phyloP scores from a whole-genome alignment of 2,113 vertebrate species.

The Istiophorus platypterus region DNA sequence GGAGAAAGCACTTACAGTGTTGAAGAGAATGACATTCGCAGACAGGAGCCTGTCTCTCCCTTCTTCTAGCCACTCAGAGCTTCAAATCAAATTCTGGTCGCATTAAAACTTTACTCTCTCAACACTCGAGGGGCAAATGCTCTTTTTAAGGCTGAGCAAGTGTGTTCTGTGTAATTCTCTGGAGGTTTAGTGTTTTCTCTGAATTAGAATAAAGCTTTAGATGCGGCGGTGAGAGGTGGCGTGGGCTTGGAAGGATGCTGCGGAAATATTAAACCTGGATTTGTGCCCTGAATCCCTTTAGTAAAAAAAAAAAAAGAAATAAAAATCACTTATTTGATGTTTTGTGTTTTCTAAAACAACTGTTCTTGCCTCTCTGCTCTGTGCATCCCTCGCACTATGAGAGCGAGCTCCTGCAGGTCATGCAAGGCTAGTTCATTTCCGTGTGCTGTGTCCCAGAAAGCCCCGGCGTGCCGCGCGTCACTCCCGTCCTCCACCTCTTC shows the following conservation, averaged over 20 bases:
- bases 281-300: constrained; percentile 19
- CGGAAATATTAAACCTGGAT: constrained; percentile 48
- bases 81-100: constrained; percentile 48
- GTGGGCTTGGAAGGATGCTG: constrained; percentile 10
- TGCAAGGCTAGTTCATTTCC: constrained; percentile 75
- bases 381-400: constrained; percentile 27
- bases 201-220: constrained; percentile 29
- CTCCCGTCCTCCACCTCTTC: constrained; percentile 53
- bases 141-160: constrained; percentile 23
- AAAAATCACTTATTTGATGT: constrained; percentile 41
- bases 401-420: constrained; percentile 48
- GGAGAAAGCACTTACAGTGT: constrained; percentile 48
- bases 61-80: constrained; percentile 29
- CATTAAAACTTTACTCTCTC: constrained; percentile 53
- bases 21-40: constrained; percentile 19
- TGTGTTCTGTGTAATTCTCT: constrained; percentile 35
- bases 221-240: constrained; percentile 16
- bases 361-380: constrained; percentile 3
- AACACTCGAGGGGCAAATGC: constrained; percentile 36
- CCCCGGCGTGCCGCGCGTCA: constrained; percentile 47
- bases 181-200: constrained; percentile 53
- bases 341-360: constrained; percentile 37
- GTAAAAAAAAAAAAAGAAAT: background rate
- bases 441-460: constrained; percentile 65
- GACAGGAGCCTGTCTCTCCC: constrained; percentile 4